Evolutionary conservation across 2,888 invertebrate species (phyloP).

Genomic region (Arrhopalites spinosus): DNA sequence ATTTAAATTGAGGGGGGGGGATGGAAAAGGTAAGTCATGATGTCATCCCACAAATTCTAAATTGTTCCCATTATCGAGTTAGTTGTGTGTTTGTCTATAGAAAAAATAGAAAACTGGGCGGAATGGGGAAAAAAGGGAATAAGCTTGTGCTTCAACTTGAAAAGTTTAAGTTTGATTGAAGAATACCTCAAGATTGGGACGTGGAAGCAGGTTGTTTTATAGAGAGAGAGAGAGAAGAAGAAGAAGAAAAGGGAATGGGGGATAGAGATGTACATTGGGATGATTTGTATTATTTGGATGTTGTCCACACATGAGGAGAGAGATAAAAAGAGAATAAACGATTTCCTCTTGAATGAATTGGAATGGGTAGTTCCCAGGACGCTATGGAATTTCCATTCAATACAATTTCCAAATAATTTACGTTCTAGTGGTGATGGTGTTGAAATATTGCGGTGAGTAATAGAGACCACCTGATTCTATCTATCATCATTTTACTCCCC

Average conservation of each 20-base stretch:
- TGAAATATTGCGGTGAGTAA: conserved; percentile 29
- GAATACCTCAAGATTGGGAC: background rate
- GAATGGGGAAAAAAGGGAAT: too few relatives aligned
- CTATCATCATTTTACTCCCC: too few relatives aligned
- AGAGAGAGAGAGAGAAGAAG: background rate
- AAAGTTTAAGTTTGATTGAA: background rate
- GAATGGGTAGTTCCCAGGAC: background rate
- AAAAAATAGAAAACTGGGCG: too few relatives aligned
- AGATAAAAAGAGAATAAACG: background rate
- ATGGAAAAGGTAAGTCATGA: too few relatives aligned
- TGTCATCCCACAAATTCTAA: too few relatives aligned
- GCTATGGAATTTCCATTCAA: conserved; percentile 32
- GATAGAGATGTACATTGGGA: background rate
- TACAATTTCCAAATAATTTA: conserved; percentile 28
- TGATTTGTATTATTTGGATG: background rate
- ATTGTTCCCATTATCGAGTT: too few relatives aligned
- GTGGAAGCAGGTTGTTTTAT: background rate
- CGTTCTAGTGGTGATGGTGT: conserved; percentile 28
- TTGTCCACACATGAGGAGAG: background rate
- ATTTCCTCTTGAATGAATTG: conserved; percentile 5
- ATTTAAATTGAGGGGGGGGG: too few relatives aligned
- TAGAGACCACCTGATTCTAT: too few relatives aligned
- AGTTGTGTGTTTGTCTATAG: too few relatives aligned
- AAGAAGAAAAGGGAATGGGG: background rate
- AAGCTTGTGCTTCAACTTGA: too few relatives aligned